Conservation (phyloP, 2,113 vertebrate genomes). For the Urocynchramus pylzowi region DNA sequence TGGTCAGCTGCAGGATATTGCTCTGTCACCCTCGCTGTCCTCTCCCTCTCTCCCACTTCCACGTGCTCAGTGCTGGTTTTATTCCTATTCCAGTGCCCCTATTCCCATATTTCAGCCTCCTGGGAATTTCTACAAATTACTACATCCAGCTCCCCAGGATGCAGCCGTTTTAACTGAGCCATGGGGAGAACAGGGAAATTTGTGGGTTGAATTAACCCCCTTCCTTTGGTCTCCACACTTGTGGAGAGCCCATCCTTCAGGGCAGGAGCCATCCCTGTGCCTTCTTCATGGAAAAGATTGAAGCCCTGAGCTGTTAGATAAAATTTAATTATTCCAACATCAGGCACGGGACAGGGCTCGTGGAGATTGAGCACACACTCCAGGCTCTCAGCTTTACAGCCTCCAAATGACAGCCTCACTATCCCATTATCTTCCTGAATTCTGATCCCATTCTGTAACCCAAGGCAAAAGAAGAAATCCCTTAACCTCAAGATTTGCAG, state of each 20-base stretch:
- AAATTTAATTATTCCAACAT: not conserved
- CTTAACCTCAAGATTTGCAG: not conserved
- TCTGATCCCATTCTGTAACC: not conserved
- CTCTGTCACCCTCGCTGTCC: not conserved
- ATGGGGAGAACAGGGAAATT: not conserved
- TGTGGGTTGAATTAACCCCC: not conserved
- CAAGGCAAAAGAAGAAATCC: not conserved
- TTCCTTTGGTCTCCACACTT: not conserved
- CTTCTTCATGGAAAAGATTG: not conserved
- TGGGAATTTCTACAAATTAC: not conserved
- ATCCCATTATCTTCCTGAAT: not conserved
- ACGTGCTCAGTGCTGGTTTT: not conserved
- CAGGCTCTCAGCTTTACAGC: not conserved
- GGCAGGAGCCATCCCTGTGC: not conserved
- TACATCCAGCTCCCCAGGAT: not conserved
- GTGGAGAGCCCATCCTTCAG: not conserved
- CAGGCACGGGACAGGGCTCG: fast-evolving
- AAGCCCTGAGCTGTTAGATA: not conserved
- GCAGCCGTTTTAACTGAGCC: not conserved
- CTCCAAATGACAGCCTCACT: not conserved
- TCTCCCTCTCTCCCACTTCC: not conserved
- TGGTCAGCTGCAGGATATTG: not conserved
- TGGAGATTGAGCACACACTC: not conserved
- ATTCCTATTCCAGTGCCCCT: not conserved
- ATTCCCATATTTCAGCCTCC: not conserved